Evolutionary conservation across 2,113 vertebrate genomes (phyloP), one percentile per base, ranked within the genome.

Genomic region (Cebidichthys violaceus): DNA sequence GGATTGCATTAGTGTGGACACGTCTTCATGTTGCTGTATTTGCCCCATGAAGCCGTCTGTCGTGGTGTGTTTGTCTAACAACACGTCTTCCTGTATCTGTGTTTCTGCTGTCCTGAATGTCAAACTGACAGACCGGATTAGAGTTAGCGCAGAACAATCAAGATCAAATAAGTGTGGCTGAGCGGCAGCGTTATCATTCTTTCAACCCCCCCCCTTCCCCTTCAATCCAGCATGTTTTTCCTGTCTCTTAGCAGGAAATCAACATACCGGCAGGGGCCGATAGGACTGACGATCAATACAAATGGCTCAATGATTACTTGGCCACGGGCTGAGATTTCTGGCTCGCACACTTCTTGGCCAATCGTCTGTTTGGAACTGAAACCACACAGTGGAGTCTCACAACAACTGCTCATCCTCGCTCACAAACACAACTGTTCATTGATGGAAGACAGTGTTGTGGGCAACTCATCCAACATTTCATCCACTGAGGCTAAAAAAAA

Each of bases 111-210:
- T 75, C 72, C 73, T 77, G 59, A 88, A 86, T 85, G 86, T 87
- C 89, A 90, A 86, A 80, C 72, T 92, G 87, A 90, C 88, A 86
- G 60, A 83, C 68, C 60, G 77, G 81, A 87, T 88, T 70, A 75
- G 45, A 77, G 69, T 84, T 73, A 78, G 41, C 33, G 54, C 84
- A 65, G 17, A 81, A 64, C 60, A 87, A 77, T 81, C 47, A 66
- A 43, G 55, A 83, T 83, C 79, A 77, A 76, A 70, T 64, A 66
- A 45, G 52, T 45, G 20, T 41, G 55, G 39, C 66, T 41, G 69
- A 39, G 62, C 39, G 29, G 67, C 75, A 37, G 39, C 2, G 8
- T 73, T 78, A 35, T 83, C 39, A 39, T 72, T 52, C 24, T 52
- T 62, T 70, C 15, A 33, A 0, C 31, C 31, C 31, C 31, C 31